Base-by-base conservation (phyloP, 2,888 invertebrate genomes). In the Barypeithes pellucidus region DNA sequence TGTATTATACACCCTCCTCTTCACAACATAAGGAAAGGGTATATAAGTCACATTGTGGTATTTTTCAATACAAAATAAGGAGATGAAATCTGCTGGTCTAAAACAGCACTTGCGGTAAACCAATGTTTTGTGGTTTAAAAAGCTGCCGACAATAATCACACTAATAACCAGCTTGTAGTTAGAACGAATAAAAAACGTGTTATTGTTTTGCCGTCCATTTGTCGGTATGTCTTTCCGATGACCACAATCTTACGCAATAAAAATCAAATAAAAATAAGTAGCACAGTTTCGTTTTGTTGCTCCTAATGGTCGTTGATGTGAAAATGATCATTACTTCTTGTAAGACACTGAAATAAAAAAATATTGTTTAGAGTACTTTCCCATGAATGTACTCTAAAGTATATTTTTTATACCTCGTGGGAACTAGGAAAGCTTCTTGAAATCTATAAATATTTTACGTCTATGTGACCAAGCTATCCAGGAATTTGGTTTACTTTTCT, bases 141-240 rank as follows among this genome's bases (percentile, higher is more conserved):
- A 70, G 61, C 41, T 14, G 22, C 71, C 71, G 65, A 66, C 65
- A 65, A 65, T 60, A 71, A 71, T 71, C 71, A 71, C 43, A 59
- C 71, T 71, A 71, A 71, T 71, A 71, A 71, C 65, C 71, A 45
- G 65, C 47, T 50, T 57, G 65, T 59, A 59, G 65, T 50, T 65
- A 65, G 65, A 66, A 50, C 24, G 36, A 24, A 65, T 65, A 71
- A 60, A 69, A 63, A 24, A 16, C 39, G 60, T 61, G 20, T 47
- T 52, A 50, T 43, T 60, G 72, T 72, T 60, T 66, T 65, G 60
- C 61, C 67, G 66, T 67, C 60, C 43, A 61, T 66, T 67, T 67
- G 60, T 33, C 67, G 72, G 52, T 52, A 61, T 50, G 52, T 52
- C 41, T 29, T 61, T 60, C 61, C 22, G 43, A 41, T 52, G 43